Evolutionary conservation across 2,888 invertebrate genomes (phyloP), one percentile per base, ranked within the genome.

Genomic region (Dascillus cervinus): DNA sequence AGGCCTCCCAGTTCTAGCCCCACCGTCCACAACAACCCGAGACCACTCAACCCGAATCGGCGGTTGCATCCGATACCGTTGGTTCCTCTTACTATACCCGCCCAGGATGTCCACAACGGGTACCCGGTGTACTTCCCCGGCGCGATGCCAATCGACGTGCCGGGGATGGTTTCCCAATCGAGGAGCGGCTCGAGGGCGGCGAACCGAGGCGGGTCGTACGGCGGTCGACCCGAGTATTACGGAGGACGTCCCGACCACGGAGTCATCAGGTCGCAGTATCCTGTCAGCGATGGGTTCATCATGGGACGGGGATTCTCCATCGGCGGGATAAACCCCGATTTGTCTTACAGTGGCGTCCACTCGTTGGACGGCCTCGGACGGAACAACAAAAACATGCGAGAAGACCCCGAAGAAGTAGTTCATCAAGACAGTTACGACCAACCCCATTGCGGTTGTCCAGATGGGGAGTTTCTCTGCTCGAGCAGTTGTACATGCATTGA

Each of bases 401-500:
- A 66, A 0, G 65, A 64, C 22, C 60, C 65, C 3, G 67, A 65
- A 2, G 51, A 52, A 10, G 30, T 39, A 11, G 42, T 34, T 6
- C 62, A 60, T 13, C 64, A 60, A 20, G 52, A 50, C 10, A 49
- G 51, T 2, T 52, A 52, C 3, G 46, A 55, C 2, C 49, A 53
- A 22, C 47, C 56, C 1, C 66, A 70, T 53, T 54, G 63, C 32
- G 50, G 57, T 39, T 67, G 72, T 55, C 43, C 58, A 41, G 41
- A 41, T 36, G 69, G 64, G 25, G 72, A 77, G 47, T 75, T 72
- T 61, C 60, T 73, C 24, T 79, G 79, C 45, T 50, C 61, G 3
- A 65, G 62, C 24, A 69, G 77, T 13, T 85, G 86, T 58, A 72
- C 69, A 9, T 87, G 87, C 56, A 80, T 86, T 36, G 49, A 58